phyloP scores from a whole-genome alignment of 2,113 vertebrate genomes.

The Python bivittatus region DNA sequence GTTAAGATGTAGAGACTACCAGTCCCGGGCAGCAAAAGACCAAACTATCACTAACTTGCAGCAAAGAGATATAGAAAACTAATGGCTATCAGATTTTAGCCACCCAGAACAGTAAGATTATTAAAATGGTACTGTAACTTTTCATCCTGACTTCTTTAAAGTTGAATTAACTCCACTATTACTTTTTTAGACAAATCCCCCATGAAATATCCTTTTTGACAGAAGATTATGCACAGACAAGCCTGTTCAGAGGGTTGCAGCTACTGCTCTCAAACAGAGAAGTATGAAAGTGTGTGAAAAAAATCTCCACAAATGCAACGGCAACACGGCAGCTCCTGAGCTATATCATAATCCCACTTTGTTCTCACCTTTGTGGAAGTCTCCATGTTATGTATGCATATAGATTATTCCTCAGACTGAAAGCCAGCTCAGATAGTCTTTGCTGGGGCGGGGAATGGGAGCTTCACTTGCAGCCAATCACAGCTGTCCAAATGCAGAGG shows the following conservation, averaged over 20 bases:
- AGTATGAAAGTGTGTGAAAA: background rate
- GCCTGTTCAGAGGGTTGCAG: background rate
- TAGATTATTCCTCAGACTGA: background rate
- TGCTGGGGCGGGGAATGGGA: conserved; percentile 4
- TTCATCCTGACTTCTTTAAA: background rate
- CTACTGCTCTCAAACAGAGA: background rate
- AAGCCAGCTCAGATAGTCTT: background rate
- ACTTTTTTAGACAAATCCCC: background rate
- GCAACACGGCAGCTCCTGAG: fast-evolving
- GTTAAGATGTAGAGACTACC: background rate
- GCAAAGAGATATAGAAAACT: background rate
- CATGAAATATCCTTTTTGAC: background rate
- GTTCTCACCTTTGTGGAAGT: conserved; percentile 64
- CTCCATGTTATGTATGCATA: conserved; percentile 41
- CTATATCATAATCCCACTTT: fast-evolving
- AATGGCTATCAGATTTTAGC: background rate
- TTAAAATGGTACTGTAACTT: background rate
- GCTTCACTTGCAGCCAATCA: conserved; percentile 37
- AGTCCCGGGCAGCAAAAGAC: background rate
- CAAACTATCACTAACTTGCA: background rate
- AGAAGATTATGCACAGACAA: background rate
- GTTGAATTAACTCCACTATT: background rate
- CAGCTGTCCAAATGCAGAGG: background rate
- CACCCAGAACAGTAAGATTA: background rate
- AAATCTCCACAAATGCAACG: background rate